These are phyloP conservation scores for Sisor rabdophorus DNA, from an alignment of 2,113 vertebrate species.

Conservation along the genomic window DNA sequence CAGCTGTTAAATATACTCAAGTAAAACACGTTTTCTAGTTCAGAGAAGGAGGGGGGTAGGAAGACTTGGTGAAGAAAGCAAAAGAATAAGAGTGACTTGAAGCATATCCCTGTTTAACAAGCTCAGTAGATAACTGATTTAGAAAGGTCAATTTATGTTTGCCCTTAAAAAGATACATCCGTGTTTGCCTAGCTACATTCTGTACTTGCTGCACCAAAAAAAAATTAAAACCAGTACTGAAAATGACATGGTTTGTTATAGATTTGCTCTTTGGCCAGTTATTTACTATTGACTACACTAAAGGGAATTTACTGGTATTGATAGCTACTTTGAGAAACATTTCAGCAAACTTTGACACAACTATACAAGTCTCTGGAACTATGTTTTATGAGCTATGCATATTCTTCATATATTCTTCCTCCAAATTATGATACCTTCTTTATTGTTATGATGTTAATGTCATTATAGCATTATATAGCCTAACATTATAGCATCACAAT, in stretches of 20 bases:
- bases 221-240: background rate
- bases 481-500: too few species aligned
- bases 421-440: too few species aligned
- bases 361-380: background rate
- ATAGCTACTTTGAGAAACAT: background rate
- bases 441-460: too few species aligned
- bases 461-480: too few species aligned
- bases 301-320: background rate
- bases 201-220: background rate
- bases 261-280: background rate
- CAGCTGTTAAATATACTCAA: background rate
- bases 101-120: constrained; percentile 26
- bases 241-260: background rate
- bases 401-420: too few species aligned
- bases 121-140: background rate
- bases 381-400: background rate
- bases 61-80: background rate
- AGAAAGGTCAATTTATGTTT: constrained; percentile 28
- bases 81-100: constrained; percentile 8
- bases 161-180: constrained; percentile 30
- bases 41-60: background rate
- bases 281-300: background rate
- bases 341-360: background rate
- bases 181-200: background rate
- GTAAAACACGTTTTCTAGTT: constrained; percentile 27